phyloP scores from a whole-genome alignment of 2,888 invertebrate species.

The Aradus depressus region DNA sequence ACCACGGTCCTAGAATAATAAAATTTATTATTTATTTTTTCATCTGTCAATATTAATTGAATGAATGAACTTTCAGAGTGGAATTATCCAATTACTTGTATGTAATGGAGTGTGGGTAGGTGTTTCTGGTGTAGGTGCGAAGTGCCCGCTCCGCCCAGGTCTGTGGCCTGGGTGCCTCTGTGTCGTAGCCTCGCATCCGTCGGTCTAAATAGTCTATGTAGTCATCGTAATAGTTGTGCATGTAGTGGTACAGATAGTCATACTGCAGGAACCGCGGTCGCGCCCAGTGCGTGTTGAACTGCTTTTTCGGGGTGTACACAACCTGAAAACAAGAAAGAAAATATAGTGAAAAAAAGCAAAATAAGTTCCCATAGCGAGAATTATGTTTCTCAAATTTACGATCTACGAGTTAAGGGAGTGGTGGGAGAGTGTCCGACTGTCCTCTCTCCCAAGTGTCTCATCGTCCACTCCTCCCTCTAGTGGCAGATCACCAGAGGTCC shows the following conservation, averaged over 20 bases:
- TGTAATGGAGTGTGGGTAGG: conserved; percentile 23
- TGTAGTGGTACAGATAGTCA: conserved; percentile 69
- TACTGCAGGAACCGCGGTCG: conserved; percentile 74
- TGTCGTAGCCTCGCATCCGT: conserved; percentile 51
- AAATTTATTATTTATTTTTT: neutral
- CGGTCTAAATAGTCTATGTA: conserved; percentile 72
- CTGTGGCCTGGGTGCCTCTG: conserved; percentile 65
- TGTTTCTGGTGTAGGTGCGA: conserved; percentile 47
- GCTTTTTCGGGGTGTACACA: conserved; percentile 34
- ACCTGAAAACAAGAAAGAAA: conserved; percentile 9
- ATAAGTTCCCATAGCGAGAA: no score
- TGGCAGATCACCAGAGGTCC: no score
- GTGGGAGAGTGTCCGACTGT: no score
- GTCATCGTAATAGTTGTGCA: conserved; percentile 76
- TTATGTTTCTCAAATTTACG: no score
- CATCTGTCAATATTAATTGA: neutral
- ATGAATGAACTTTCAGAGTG: conserved; percentile 1
- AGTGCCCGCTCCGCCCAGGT: conserved; percentile 77
- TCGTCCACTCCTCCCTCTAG: no score
- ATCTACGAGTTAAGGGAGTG: no score
- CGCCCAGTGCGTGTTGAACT: conserved; percentile 69
- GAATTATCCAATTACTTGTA: conserved; percentile 17
- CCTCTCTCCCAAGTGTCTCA: no score
- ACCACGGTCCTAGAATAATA: no score
- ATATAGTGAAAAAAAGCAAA: neutral